phyloP scores from a whole-genome alignment of 2,113 vertebrate species.

The Corythoichthys haematopterus region DNA sequence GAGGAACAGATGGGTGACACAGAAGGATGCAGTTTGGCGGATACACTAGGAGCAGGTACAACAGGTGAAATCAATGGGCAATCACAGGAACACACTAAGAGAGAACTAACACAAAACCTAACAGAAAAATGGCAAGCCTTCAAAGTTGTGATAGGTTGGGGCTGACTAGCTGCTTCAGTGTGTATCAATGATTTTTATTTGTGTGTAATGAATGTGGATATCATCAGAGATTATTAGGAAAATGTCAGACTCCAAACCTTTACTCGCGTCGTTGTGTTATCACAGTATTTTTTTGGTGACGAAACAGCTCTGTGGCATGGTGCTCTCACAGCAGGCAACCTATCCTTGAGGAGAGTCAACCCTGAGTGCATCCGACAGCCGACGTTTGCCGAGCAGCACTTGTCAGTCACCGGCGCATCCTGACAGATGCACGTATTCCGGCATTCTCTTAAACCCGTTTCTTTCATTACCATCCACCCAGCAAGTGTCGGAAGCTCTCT shows the following conservation, averaged over 20 bases:
- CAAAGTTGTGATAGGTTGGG: no score
- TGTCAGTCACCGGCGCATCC: conserved; percentile 38
- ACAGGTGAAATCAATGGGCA: no score
- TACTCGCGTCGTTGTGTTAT: conserved; percentile 17
- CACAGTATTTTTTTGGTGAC: conserved; percentile 29
- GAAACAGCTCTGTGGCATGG: conserved; percentile 16
- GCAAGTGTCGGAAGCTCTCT: neutral
- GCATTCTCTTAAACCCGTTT: conserved; percentile 7
- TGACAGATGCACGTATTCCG: conserved; percentile 7
- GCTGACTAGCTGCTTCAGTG: neutral
- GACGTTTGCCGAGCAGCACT: conserved; percentile 49
- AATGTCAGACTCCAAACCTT: conserved; percentile 32
- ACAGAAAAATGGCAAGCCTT: no score
- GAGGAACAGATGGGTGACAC: no score
- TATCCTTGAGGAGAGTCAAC: conserved; percentile 27
- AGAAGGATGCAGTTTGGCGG: no score
- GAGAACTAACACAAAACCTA: no score
- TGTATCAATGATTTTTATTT: conserved; percentile 2
- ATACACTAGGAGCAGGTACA: no score
- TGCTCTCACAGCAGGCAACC: conserved; percentile 22
- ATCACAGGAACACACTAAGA: no score
- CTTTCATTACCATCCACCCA: conserved; percentile 3
- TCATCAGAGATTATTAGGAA: conserved; percentile 32
- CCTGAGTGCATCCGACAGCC: conserved; percentile 41
- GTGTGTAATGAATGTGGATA: conserved; percentile 9